Base-by-base conservation (phyloP, 2,113 vertebrate species). In the Cyphomyrus discorhynchus region DNA sequence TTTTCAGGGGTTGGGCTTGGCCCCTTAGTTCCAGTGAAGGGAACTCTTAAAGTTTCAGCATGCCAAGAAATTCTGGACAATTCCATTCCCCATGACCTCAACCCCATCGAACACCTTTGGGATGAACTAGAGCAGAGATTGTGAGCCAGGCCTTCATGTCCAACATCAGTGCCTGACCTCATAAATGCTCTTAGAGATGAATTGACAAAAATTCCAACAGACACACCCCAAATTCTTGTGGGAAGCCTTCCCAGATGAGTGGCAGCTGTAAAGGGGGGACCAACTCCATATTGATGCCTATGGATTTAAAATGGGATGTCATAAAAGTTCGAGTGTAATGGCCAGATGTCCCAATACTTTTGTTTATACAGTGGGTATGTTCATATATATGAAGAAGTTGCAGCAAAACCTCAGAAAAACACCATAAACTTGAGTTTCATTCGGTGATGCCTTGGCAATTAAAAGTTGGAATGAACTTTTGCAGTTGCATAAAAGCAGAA, bases 381-480 rank as follows among this genome's bases (percentile, higher is more conserved):
- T 27, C 10, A 70, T 66, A 70, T 70, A 70, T 19, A 45, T 45
- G 19, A 39, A 50, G 24, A 86, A 50, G 42, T 46, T 46, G 21
- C 46, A 39, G 15, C 19, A 87, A 53, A 87, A 39, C 47, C 85
- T 35, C 85, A 87, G 49, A 27, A 17, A 39, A 21, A 24, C 19
- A 39, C 3, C 88, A 89, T 9, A 82, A 35, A 89, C 50, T 42
- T 39, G 21, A 31, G 74, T 53, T 83, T 83, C 49, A 89, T 42
- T 82, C 50, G 1, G 47, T 56, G 35, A 56, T n/a, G 74, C 9
- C 31, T 15, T 42, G 17, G 35, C 74, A 56, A 53, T 80, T 82
- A 56, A 56, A 89, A 83, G 70, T 52, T 89, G 31, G 53, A 80
- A 89, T 56, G 27, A n/a, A 89, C 88, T 82, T 39, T 35, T 42